Percentiles rank a stretch among this genome's conserved stretches.
phyloP scores from a whole-genome alignment of 2,797 vertebrate species.

The Gambusia yucatana region DNA sequence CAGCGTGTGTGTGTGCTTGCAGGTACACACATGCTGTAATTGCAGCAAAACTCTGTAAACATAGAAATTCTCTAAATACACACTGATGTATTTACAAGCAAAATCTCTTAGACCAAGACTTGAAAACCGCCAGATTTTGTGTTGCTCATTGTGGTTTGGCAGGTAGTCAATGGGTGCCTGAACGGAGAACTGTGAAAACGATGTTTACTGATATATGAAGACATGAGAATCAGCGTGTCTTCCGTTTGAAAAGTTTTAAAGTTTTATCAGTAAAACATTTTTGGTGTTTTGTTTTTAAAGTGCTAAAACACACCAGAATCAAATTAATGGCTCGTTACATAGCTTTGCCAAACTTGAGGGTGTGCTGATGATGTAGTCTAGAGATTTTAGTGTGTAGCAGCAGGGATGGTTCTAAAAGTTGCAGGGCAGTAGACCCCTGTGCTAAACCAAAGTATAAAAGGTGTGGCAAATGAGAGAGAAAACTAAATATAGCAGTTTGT shows the following conservation, averaged over 20 bases:
- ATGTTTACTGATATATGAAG: slow-evolving; percentile 9
- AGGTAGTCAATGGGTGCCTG: slow-evolving; percentile 34
- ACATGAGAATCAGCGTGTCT: slow-evolving; percentile 17
- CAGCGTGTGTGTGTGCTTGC: neutral
- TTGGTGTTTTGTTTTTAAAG: neutral
- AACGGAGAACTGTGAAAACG: slow-evolving; percentile 15
- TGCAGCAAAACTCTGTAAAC: neutral
- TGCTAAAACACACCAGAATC: too few relatives aligned
- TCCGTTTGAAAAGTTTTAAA: neutral
- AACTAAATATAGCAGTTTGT: slow-evolving; percentile 42
- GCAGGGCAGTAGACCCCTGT: neutral
- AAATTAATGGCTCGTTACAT: neutral
- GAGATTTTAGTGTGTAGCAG: neutral
- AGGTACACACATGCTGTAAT: slow-evolving; percentile 10
- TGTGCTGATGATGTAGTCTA: neutral
- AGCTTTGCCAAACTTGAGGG: neutral
- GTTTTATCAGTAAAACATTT: neutral
- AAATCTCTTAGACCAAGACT: slow-evolving; percentile 24
- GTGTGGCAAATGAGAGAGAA: slow-evolving; percentile 34
- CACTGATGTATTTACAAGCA: slow-evolving; percentile 19
- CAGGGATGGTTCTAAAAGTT: neutral
- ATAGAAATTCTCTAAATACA: slow-evolving; percentile 7
- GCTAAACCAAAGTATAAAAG: slow-evolving; percentile 10
- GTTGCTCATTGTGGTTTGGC: slow-evolving; percentile 44
- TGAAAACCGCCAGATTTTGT: slow-evolving; percentile 39